A percentile compares a stretch with the other conserved stretches of the same genome.
These are phyloP conservation scores for Myrmophylax atrothorax DNA, from an alignment of 2,113 vertebrate genomes.

Conservation along the genomic window DNA sequence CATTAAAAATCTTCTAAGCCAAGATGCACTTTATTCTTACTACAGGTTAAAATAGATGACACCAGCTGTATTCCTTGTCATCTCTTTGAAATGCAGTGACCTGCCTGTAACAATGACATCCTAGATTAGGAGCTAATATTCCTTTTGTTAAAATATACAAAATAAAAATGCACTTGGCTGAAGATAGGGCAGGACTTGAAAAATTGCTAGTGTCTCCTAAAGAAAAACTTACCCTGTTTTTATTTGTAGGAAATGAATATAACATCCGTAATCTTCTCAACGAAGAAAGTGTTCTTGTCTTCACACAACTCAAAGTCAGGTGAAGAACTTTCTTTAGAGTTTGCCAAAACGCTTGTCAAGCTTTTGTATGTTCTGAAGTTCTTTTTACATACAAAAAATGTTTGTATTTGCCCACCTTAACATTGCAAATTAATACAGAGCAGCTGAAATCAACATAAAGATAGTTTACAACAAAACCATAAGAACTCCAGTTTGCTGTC, in stretches of 20 bases:
- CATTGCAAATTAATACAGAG: neutral
- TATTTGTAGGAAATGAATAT: constrained; percentile 77
- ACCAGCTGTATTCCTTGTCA: neutral
- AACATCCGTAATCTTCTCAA: constrained; percentile 77
- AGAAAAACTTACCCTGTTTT: neutral
- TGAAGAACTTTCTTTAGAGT: neutral
- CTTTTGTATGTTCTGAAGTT: neutral
- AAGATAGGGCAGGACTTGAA: neutral
- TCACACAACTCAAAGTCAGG: constrained; percentile 77
- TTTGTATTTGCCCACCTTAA: neutral
- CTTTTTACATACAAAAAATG: neutral
- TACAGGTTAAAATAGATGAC: neutral
- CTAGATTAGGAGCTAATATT: neutral
- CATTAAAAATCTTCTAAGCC: neutral
- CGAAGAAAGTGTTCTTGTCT: constrained; percentile 74
- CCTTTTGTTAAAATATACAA: neutral
- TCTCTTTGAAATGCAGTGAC: neutral
- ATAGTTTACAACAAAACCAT: neutral
- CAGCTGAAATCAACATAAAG: neutral
- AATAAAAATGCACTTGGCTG: neutral
- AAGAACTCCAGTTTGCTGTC: neutral
- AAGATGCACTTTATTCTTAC: neutral
- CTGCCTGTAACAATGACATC: neutral
- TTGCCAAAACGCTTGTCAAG: neutral
- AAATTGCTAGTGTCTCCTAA: neutral